Evolutionary conservation across 2,797 vertebrate genomes (phyloP).

Genomic region (Parotocinclus haroldoi): DNA sequence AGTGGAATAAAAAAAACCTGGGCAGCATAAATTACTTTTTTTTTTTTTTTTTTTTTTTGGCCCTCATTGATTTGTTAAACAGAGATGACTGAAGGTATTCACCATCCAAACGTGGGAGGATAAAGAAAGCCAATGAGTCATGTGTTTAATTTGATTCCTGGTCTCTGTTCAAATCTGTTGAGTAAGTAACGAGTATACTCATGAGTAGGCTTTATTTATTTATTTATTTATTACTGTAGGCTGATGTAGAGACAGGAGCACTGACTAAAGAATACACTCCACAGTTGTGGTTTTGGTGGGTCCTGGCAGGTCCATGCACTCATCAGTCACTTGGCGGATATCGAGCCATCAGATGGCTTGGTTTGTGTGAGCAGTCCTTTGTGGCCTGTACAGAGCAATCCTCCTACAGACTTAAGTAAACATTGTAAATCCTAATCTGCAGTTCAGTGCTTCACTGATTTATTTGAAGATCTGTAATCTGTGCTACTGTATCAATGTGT

Average conservation of each 20-base stretch:
- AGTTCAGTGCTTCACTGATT: no score
- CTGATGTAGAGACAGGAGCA: neutral
- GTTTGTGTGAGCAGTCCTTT: constrained; percentile 26
- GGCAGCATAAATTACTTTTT: neutral
- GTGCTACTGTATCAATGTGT: no score
- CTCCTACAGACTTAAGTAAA: no score
- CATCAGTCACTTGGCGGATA: constrained; percentile 42
- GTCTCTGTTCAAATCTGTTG: constrained; percentile 6
- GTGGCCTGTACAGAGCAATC: no score
- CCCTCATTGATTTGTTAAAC: constrained; percentile 16
- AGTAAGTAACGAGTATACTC: constrained; percentile 13
- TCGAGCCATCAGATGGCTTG: constrained; percentile 58
- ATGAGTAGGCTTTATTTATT: constrained; percentile 5
- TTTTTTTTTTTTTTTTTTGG: neutral
- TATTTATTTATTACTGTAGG: constrained; percentile 10
- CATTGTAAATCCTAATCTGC: no score
- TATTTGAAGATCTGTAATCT: no score
- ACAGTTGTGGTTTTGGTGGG: neutral
- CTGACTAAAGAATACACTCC: neutral
- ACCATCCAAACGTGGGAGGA: constrained; percentile 21
- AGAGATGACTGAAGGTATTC: constrained; percentile 34
- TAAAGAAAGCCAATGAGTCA: constrained; percentile 32
- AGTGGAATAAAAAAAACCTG: no score
- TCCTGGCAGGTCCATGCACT: constrained; percentile 37
- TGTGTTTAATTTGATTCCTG: constrained; percentile 33